Evolutionary conservation across 2,888 invertebrate species (phyloP).

Genomic region (Sycophila texana): DNA sequence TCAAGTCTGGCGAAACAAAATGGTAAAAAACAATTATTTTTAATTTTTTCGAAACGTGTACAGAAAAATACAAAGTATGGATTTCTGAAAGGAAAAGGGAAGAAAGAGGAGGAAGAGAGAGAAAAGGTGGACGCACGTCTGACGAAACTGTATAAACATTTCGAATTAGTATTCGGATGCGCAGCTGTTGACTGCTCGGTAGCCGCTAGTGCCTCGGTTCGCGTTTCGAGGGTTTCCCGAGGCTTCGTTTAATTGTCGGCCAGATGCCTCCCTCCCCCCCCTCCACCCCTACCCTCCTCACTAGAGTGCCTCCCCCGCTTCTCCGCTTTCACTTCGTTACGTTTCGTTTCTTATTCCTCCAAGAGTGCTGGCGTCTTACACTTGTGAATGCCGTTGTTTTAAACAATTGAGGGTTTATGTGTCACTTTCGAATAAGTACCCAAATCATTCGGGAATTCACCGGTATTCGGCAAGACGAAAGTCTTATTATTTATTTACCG

Average conservation of each 20-base stretch:
- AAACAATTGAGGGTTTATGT: too few relatives aligned
- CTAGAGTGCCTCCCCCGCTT: not conserved
- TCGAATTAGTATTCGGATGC: slow-evolving; percentile 74
- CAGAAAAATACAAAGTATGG: not conserved
- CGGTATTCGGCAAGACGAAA: too few relatives aligned
- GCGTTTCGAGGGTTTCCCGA: slow-evolving; percentile 62
- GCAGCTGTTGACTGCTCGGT: slow-evolving; percentile 73
- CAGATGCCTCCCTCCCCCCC: slow-evolving; percentile 67
- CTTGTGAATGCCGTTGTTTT: too few relatives aligned
- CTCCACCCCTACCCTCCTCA: slow-evolving; percentile 55
- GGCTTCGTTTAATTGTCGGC: slow-evolving; percentile 75
- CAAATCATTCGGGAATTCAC: too few relatives aligned
- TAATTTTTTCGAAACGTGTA: not conserved
- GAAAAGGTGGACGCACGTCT: not conserved
- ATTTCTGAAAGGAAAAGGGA: too few relatives aligned
- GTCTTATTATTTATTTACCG: too few relatives aligned
- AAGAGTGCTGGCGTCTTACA: not conserved
- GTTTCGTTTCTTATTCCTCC: slow-evolving; percentile 16
- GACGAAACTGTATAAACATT: slow-evolving; percentile 73
- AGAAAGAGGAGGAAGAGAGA: slow-evolving; percentile 11
- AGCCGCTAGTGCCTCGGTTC: slow-evolving; percentile 16
- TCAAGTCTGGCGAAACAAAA: too few relatives aligned
- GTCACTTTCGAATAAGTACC: too few relatives aligned
- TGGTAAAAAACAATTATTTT: too few relatives aligned
- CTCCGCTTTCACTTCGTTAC: slow-evolving; percentile 33